Base-by-base conservation (phyloP, 2,888 invertebrate genomes). In the Coleophora deauratella region DNA sequence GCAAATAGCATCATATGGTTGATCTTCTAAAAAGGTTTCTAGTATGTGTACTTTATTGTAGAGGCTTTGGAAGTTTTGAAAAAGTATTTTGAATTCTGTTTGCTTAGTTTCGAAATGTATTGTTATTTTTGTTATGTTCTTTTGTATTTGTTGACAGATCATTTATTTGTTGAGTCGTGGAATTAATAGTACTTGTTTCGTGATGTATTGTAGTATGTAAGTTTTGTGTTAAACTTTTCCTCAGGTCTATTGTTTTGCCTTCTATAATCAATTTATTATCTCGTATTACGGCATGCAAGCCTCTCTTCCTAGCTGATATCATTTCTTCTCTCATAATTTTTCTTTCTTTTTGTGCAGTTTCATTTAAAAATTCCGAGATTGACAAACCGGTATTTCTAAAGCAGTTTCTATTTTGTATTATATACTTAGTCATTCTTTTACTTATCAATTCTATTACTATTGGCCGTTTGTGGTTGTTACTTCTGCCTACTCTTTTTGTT, bases 21-120 rank as follows among this genome's bases (percentile, higher is more conserved):
- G 15, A 13, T 45, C 9, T 1, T 37, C 32, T 27, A 45, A 8
- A 14, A 40, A 45, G 0, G 37, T 10, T 33, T 45, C 41, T 13
- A 45, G n/a, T n/a, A n/a, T n/a, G n/a, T n/a, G n/a, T n/a, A n/a
- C n/a, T n/a, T n/a, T n/a, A n/a, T 47, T 47, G 32, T 39, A 35
- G 1, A 45, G 2, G 15, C 47, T 47, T 41, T 47, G 43, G 1
- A 45, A n/a, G 30, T 47, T 47, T 13, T 47, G 44, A 11, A 40
- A 45, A 7, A 43, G 32, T 12, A 39, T 12, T 30, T 32, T 41
- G n/a, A 33, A 37, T 9, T 41, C 2, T 0, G n/a, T 9, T 11
- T 10, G 13, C 33, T 13, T 3, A 12, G 2, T 14, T 21, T 33
- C 27, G 41, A 35, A 31, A 40, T 40, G 11, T 32, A 12, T n/a